These are phyloP conservation scores for Volucella zonaria DNA, from an alignment of 2,888 invertebrate species.

Conservation along the genomic window DNA sequence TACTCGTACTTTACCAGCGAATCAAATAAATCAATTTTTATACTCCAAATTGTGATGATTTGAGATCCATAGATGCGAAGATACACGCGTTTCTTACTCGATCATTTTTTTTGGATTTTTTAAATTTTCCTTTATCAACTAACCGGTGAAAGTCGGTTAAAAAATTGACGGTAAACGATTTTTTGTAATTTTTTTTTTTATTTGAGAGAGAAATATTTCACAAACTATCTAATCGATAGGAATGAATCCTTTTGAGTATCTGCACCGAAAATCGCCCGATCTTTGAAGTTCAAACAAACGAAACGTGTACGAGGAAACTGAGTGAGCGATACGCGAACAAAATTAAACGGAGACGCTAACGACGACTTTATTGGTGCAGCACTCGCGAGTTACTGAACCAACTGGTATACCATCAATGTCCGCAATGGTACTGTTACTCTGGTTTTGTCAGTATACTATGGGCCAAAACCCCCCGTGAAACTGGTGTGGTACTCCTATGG, in stretches of 20 bases:
- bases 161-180: neutral
- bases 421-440: slow-evolving; percentile 73
- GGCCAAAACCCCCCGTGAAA: slow-evolving; percentile 17
- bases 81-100: slow-evolving; percentile 1
- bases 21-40: slow-evolving; percentile 35
- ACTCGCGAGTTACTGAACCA: slow-evolving; percentile 73
- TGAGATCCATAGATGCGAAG: slow-evolving; percentile 23
- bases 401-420: slow-evolving; percentile 67
- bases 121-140: neutral
- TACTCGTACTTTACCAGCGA: slow-evolving; percentile 42
- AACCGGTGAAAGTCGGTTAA: slow-evolving; percentile 41
- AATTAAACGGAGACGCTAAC: slow-evolving; percentile 38
- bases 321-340: slow-evolving; percentile 11
- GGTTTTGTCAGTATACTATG: slow-evolving; percentile 49
- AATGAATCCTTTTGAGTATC: slow-evolving; percentile 48
- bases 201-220: neutral
- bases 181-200: too few relatives aligned
- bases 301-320: slow-evolving; percentile 19
- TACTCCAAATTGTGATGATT: slow-evolving; percentile 30
- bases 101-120: neutral
- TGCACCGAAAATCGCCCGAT: neutral
- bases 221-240: slow-evolving; percentile 22
- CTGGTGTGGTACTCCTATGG: slow-evolving; percentile 4
- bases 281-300: neutral
- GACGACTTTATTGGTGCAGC: slow-evolving; percentile 67